phyloP scores from a whole-genome alignment of 2,888 invertebrate species.

The Caenorhabditis becei region DNA sequence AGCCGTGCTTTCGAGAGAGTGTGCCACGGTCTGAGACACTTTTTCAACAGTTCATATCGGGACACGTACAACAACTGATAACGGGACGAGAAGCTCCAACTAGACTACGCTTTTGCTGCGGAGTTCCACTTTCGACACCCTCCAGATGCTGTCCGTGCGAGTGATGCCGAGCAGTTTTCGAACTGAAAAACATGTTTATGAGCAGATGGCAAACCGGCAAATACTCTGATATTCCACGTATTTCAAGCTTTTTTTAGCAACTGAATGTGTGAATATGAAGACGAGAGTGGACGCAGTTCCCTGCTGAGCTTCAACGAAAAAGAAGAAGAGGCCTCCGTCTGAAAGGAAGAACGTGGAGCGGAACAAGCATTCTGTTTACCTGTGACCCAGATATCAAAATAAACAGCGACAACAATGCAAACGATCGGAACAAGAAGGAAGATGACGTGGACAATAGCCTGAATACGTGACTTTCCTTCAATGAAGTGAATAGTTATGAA shows the following conservation, averaged over 20 bases:
- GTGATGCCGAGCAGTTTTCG: conserved; percentile 23
- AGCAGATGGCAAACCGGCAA: neutral
- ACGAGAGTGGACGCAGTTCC: conserved; percentile 47
- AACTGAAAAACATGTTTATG: conserved; percentile 21
- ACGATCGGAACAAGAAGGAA: conserved; percentile 38
- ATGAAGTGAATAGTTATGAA: neutral
- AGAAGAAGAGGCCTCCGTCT: conserved; percentile 42
- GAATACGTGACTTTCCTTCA: conserved; percentile 12
- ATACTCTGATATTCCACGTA: conserved; percentile 22
- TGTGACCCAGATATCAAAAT: conserved; percentile 34
- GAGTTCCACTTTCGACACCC: conserved; percentile 36
- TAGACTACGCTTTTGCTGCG: conserved; percentile 53
- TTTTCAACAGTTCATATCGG: conserved; percentile 26
- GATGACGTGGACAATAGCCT: conserved; percentile 40
- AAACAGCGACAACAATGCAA: conserved; percentile 23
- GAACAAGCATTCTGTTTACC: neutral
- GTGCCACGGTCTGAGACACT: conserved; percentile 5
- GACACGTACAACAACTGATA: conserved; percentile 26
- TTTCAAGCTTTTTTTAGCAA: conserved; percentile 34
- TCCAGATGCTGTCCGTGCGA: conserved; percentile 32
- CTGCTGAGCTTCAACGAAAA: conserved; percentile 42
- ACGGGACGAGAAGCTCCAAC: conserved; percentile 6
- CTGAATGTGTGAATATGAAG: conserved; percentile 47
- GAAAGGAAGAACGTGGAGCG: neutral
- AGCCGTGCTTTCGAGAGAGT: conserved; percentile 1